Evolutionary conservation across 2,888 invertebrate species (phyloP).

Genomic region (Monochamus alternatus): DNA sequence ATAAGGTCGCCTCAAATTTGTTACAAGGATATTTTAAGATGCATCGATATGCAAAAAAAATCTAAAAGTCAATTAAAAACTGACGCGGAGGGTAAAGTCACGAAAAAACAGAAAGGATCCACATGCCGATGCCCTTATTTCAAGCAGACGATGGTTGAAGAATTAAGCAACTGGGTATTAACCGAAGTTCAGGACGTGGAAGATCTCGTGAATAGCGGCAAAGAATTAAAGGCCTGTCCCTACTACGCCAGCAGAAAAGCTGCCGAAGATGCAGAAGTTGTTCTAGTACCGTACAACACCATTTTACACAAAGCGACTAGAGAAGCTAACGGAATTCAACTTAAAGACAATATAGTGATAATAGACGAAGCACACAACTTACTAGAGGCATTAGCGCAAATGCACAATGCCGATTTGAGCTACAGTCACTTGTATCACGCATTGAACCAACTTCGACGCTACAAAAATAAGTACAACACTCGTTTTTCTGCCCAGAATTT

Average conservation of each 20-base stretch:
- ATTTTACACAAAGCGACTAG: conserved; percentile 86
- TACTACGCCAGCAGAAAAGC: conserved; percentile 93
- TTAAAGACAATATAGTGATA: conserved; percentile 84
- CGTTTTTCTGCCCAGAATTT: conserved; percentile 87
- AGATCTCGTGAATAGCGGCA: conserved; percentile 82
- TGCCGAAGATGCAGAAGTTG: conserved; percentile 86
- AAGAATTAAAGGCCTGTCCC: conserved; percentile 86
- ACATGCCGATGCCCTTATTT: conserved; percentile 81
- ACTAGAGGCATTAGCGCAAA: conserved; percentile 89
- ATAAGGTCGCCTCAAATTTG: conserved; percentile 16
- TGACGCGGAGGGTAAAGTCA: conserved; percentile 75
- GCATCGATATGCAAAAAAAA: conserved; percentile 85
- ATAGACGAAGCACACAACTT: conserved; percentile 98
- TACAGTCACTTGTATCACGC: conserved; percentile 79
- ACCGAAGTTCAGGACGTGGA: conserved; percentile 90
- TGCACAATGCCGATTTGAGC: conserved; percentile 85
- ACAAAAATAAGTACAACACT: conserved; percentile 82
- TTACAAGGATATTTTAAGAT: conserved; percentile 70
- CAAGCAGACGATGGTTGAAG: conserved; percentile 76
- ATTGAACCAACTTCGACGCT: conserved; percentile 79
- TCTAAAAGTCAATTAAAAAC: conserved; percentile 75
- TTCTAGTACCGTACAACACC: conserved; percentile 85
- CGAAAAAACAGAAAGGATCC: conserved; percentile 77
- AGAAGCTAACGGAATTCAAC: conserved; percentile 77
- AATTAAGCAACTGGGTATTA: conserved; percentile 78